Evolutionary conservation across 1,140 invertebrate genomes (phyloP).

Genomic region (Camponotus pennsylvanicus): DNA sequence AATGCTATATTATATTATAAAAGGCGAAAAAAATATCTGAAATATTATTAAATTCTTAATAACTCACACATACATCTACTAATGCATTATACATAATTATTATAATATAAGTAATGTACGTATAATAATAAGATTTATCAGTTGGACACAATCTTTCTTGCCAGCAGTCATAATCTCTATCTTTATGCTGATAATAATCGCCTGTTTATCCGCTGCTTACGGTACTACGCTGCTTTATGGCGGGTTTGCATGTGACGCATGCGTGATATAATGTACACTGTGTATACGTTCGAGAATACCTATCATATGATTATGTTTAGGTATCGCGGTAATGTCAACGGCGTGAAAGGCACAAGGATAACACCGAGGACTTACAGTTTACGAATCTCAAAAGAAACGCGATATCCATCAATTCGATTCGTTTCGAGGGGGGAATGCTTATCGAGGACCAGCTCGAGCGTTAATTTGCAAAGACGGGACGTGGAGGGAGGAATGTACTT

Average conservation of each 20-base stretch:
- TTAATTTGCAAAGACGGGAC: conserved; percentile 73
- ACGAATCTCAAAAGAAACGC: conserved; percentile 58
- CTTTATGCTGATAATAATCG: not conserved
- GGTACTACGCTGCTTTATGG: not conserved
- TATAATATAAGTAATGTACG: not conserved
- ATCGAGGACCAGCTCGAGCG: conserved; percentile 68
- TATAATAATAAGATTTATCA: not conserved
- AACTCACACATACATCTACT: not conserved
- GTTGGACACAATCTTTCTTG: not conserved
- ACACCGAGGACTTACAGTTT: conserved; percentile 48
- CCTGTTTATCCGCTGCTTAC: not conserved
- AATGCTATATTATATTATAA: not conserved
- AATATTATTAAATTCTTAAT: not conserved
- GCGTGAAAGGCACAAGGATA: conserved; percentile 35
- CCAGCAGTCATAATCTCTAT: not conserved
- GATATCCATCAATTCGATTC: conserved; percentile 71
- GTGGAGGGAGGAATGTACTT: conserved; percentile 29
- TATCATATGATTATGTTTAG: not conserved
- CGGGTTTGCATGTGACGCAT: not conserved
- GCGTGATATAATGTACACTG: not conserved
- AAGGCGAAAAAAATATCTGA: not conserved
- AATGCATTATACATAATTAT: not conserved
- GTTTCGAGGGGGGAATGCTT: conserved; percentile 57
- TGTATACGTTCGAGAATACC: not conserved
- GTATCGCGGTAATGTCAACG: not conserved